Evolutionary conservation across 2,113 vertebrate species (phyloP).

Genomic region (Myodes glareolus): DNA sequence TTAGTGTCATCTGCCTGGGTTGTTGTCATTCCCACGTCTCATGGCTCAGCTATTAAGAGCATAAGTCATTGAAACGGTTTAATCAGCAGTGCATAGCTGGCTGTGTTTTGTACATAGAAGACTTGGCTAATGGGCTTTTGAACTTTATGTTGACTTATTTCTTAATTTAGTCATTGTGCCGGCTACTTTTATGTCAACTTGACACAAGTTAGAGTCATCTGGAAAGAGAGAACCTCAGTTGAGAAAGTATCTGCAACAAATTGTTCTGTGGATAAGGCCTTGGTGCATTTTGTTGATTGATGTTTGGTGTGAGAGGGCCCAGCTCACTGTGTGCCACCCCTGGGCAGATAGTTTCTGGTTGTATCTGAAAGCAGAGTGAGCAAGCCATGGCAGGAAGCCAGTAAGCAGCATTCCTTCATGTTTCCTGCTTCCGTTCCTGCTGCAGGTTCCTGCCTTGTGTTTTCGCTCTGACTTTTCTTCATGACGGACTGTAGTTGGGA

Average conservation of each 20-base stretch:
- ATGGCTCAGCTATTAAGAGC: not conserved
- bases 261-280: not conserved
- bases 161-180: not conserved
- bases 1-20: not conserved
- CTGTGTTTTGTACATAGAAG: slow-evolving; percentile 13
- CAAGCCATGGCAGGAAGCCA: no score
- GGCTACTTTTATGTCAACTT: not conserved
- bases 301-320: not conserved
- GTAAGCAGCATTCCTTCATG: not conserved
- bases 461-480: not conserved
- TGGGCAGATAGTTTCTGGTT: not conserved
- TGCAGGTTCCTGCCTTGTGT: not conserved
- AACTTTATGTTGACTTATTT: not conserved
- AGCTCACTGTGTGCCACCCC: not conserved
- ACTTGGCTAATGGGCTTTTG: not conserved
- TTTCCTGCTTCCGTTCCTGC: not conserved
- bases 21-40: not conserved
- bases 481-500: not conserved
- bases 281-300: not conserved
- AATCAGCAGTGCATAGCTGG: not conserved
- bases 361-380: not conserved
- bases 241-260: not conserved
- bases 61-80: not conserved
- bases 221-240: not conserved
- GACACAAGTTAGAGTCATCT: not conserved